phyloP scores from a whole-genome alignment of 1,140 invertebrate species.

The Latrodectus geometricus region DNA sequence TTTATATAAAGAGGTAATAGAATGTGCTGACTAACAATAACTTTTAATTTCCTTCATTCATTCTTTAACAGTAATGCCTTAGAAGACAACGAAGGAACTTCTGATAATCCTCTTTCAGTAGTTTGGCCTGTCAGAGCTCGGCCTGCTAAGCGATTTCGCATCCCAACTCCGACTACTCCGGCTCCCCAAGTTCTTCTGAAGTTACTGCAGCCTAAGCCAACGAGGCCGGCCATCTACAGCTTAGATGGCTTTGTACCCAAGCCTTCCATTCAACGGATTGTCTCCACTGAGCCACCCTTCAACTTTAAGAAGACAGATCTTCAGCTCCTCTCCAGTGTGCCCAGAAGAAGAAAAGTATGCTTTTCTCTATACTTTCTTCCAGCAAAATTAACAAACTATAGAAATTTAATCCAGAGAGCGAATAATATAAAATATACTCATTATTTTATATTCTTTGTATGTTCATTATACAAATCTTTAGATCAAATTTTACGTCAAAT shows the following conservation, averaged over 20 bases:
- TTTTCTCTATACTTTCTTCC: neutral
- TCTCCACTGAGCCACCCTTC: slow-evolving; percentile 56
- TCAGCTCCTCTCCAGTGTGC: slow-evolving; percentile 24
- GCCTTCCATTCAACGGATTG: slow-evolving; percentile 63
- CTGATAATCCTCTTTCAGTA: slow-evolving; percentile 22
- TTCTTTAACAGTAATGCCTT: neutral
- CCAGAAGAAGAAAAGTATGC: slow-evolving; percentile 44
- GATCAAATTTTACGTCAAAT: too few relatives aligned
- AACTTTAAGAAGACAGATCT: slow-evolving; percentile 40
- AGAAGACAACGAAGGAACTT: neutral
- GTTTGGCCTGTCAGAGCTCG: slow-evolving; percentile 51
- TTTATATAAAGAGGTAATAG: neutral
- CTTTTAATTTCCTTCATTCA: neutral
- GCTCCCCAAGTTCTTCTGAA: slow-evolving; percentile 56
- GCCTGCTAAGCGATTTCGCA: slow-evolving; percentile 27
- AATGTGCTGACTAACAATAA: neutral
- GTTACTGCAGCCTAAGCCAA: slow-evolving; percentile 63
- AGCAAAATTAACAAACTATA: too few relatives aligned
- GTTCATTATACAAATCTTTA: too few relatives aligned
- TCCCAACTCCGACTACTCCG: slow-evolving; percentile 52
- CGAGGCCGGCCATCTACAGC: slow-evolving; percentile 65
- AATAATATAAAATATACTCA: too few relatives aligned
- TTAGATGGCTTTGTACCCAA: slow-evolving; percentile 66
- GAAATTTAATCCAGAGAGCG: too few relatives aligned
- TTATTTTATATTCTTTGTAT: too few relatives aligned